Evolutionary conservation across 2,113 vertebrate species (phyloP).

Genomic region (Centropus unirufus): DNA sequence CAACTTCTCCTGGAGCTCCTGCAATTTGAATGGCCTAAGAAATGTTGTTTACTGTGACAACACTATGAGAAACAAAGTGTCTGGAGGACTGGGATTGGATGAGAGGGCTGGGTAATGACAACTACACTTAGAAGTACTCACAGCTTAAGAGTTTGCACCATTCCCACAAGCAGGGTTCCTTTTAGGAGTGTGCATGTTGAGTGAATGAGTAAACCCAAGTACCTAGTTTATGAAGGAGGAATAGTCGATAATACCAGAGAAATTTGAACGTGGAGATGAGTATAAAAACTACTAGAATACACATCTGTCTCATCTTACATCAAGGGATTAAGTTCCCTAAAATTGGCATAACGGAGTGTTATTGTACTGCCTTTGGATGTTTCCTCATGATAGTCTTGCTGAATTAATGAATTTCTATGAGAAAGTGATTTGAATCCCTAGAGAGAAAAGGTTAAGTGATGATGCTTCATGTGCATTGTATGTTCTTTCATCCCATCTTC

Average conservation of each 20-base stretch:
- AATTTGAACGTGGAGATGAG: neutral
- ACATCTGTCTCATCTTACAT: neutral
- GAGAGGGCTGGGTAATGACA: neutral
- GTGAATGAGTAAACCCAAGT: neutral
- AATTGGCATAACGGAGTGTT: neutral
- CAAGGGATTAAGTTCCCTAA: neutral
- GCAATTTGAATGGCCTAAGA: neutral
- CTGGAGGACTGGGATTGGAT: neutral
- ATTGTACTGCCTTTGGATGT: neutral
- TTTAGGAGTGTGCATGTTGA: neutral
- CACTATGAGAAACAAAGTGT: neutral
- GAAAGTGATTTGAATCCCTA: neutral
- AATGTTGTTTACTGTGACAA: neutral
- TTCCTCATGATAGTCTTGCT: neutral
- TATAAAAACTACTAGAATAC: neutral
- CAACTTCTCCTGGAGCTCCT: neutral
- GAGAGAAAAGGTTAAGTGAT: neutral
- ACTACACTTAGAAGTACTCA: neutral
- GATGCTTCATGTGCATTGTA: neutral
- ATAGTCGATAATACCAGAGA: neutral
- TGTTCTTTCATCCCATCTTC: neutral
- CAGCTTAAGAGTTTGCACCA: rapidly evolving
- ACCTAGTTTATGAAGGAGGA: neutral
- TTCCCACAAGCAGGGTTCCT: rapidly evolving
- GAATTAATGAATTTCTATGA: neutral